Conservation (phyloP, 2,888 invertebrate genomes). For the Metellina segmentata region DNA sequence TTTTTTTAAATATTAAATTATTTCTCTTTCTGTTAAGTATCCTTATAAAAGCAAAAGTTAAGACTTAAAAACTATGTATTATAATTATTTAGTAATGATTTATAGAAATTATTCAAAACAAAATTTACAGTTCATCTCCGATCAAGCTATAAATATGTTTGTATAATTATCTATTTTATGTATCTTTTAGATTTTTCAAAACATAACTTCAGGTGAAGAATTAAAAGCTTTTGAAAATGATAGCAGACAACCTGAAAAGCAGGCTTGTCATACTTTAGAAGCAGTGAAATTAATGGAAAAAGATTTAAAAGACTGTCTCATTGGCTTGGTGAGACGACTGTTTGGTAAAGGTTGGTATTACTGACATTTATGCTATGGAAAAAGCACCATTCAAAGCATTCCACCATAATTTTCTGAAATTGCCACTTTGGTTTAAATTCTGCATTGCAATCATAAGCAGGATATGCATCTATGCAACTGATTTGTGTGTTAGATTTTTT, state of each 20-base stretch:
- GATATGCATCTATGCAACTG: not conserved
- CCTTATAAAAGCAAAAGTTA: too few relatives aligned
- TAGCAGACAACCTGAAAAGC: slow-evolving; percentile 85
- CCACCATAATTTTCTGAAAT: not conserved
- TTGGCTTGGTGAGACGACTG: slow-evolving; percentile 87
- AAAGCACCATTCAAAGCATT: too few relatives aligned
- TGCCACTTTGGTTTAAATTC: not conserved
- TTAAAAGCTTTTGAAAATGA: slow-evolving; percentile 85
- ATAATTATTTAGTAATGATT: too few relatives aligned
- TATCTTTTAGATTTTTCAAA: slow-evolving; percentile 32
- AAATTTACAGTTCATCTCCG: too few relatives aligned
- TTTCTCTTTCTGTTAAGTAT: too few relatives aligned
- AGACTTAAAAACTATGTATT: too few relatives aligned
- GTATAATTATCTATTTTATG: not conserved
- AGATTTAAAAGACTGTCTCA: slow-evolving; percentile 90
- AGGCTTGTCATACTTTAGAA: slow-evolving; percentile 92
- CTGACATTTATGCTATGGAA: too few relatives aligned
- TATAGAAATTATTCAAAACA: too few relatives aligned
- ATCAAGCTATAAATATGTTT: too few relatives aligned
- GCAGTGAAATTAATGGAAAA: slow-evolving; percentile 92
- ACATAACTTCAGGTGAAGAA: slow-evolving; percentile 79
- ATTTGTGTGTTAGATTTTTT: not conserved
- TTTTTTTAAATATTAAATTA: too few relatives aligned
- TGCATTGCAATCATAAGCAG: not conserved
- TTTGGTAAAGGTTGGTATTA: slow-evolving; percentile 87